A percentile compares a stretch with the other conserved stretches of the same genome.
Conservation (phyloP, 2,888 invertebrate species). For the Drosophila rellima region DNA sequence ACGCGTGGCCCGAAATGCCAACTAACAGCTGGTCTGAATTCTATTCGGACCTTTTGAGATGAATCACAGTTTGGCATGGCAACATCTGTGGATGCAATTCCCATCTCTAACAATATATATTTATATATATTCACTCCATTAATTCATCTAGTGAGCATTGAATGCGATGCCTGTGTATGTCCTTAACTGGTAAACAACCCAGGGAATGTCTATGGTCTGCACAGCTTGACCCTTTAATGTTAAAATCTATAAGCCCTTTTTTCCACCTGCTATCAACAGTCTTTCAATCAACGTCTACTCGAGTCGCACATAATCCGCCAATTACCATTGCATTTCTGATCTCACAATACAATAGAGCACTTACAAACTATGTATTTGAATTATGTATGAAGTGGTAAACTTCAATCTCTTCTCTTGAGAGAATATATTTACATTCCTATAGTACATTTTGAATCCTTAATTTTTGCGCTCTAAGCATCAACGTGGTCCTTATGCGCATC, state of each 20-base stretch:
- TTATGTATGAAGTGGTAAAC: conserved; percentile 1
- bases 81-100: conserved; percentile 22
- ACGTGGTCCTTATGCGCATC: no score
- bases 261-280: conserved; percentile 8
- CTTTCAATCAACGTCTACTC: conserved; percentile 20
- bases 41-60: conserved; percentile 14
- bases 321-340: conserved; percentile 12
- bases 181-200: conserved; percentile 4
- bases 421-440: neutral
- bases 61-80: conserved; percentile 30
- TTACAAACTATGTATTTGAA: neutral
- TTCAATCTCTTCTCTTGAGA: neutral
- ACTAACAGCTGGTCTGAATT: conserved; percentile 29
- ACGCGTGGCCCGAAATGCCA: conserved; percentile 31
- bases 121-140: conserved; percentile 2
- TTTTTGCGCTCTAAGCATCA: no score
- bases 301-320: conserved; percentile 12
- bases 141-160: neutral
- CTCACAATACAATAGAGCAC: neutral
- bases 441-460: neutral
- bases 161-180: neutral
- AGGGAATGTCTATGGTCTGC: conserved; percentile 1
- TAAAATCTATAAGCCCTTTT: no score
- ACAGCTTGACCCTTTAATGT: conserved; percentile 15
- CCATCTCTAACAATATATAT: neutral